Base-by-base conservation (phyloP, 2,888 invertebrate genomes). In the Octonoba sinensis region DNA sequence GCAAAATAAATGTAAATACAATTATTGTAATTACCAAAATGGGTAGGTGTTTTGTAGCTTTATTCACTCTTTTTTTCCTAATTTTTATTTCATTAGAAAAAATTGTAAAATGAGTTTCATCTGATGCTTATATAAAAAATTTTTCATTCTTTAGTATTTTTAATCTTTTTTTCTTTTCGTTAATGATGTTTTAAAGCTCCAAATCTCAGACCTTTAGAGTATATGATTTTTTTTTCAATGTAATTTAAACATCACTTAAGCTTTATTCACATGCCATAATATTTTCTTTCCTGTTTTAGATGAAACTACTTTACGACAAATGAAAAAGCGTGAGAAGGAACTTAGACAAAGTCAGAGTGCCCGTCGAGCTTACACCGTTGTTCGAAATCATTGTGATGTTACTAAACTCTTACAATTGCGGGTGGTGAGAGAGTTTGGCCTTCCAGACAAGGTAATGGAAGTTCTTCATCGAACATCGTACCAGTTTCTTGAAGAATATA, bases 351-450 rank as follows among this genome's bases (percentile, higher is more conserved):
- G 93, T 69, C 93, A 95, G 4, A 92, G 93, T 88, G 95, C 94
- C 87, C 90, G 95, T 71, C 73, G 78, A 72, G 96, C 96, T 65
- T 90, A 94, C 56, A 70, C 83, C 49, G 73, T 85, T 36, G 84
- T 84, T 44, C 71, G 82, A n/a, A 94, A 95, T 85, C 91, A 93
- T 71, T 92, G 92, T 85, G 93, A 94, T 87, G 93, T 95, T 84
- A 92, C 92, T 86, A 91, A 93, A 84, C 91, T 93, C 90, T 92
- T 96, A 85, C 93, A 96, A 77, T 89, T 98, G 86, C 92, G 97
- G 11, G 96, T 96, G 1, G 96, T 97, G 16, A 92, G 97, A 64
- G 97, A 98, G 90, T 95, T 96, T 89, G 96, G 96, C 87, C 91
- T 97, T 82, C 97, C 97, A 0, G 97, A 98, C 89, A 92, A 93